Conservation (phyloP, 2,113 vertebrate species). For the Desmodus rotundus region DNA sequence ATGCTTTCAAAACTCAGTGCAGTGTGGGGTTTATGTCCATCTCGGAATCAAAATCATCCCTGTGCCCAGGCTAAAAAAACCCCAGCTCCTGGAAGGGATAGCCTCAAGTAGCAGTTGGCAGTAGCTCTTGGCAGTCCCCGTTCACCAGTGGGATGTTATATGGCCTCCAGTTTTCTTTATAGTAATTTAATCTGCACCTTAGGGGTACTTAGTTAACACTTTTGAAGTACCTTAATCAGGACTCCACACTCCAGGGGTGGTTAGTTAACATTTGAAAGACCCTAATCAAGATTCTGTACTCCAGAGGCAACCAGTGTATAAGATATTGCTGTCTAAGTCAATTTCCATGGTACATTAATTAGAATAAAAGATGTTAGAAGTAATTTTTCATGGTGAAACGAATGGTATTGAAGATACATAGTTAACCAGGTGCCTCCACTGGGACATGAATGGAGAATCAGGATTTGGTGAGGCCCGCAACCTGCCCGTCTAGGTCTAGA, state of each 20-base stretch:
- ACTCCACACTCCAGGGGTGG: constrained; percentile 58
- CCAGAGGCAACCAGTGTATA: constrained; percentile 12
- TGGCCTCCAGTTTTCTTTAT: constrained; percentile 56
- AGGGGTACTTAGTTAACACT: constrained; percentile 61
- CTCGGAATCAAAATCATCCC: neutral
- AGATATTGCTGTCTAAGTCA: neutral
- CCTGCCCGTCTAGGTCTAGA: neutral
- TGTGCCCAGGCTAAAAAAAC: neutral
- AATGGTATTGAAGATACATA: constrained; percentile 3
- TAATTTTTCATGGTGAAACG: constrained; percentile 24
- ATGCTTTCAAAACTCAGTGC: neutral
- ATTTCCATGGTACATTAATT: constrained; percentile 48
- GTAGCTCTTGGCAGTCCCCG: neutral
- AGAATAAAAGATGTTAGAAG: constrained; percentile 36
- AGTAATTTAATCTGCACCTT: constrained; percentile 67
- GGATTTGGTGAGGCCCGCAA: neutral
- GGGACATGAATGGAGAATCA: neutral
- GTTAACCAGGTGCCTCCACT: neutral
- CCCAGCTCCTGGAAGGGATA: neutral
- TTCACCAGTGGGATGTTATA: constrained; percentile 19
- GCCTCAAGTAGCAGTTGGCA: neutral
- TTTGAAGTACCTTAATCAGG: constrained; percentile 69
- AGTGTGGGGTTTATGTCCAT: neutral
- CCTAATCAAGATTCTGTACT: constrained; percentile 65
- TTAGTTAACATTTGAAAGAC: constrained; percentile 73